These are phyloP conservation scores for Nycticebus coucang DNA, from an alignment of 2,113 vertebrate species.

Conservation along the genomic window DNA sequence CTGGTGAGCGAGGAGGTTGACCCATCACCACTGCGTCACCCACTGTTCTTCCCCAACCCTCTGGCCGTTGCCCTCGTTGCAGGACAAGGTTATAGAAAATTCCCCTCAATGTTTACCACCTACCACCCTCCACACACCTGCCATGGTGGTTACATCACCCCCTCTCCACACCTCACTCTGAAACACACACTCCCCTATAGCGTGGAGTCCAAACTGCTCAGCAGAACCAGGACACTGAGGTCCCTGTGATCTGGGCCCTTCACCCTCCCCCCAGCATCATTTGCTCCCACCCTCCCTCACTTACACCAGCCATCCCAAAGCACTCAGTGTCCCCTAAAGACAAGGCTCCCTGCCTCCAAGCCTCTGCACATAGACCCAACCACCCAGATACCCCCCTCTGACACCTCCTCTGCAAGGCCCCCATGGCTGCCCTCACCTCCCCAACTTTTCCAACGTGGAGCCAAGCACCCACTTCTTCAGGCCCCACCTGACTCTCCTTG, in stretches of 20 bases:
- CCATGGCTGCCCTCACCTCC: not conserved
- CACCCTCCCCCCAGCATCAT: no score
- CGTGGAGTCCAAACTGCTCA: not conserved
- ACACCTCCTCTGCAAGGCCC: not conserved
- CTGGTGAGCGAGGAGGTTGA: fast-evolving
- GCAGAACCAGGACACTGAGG: not conserved
- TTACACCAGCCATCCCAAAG: not conserved
- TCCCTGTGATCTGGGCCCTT: not conserved
- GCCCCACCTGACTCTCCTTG: fast-evolving
- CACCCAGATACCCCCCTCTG: not conserved
- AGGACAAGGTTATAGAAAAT: not conserved
- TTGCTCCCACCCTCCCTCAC: not conserved
- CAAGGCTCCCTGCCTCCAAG: not conserved
- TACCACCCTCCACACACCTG: not conserved
- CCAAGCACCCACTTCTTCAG: not conserved
- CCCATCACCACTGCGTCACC: fast-evolving
- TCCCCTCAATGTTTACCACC: not conserved
- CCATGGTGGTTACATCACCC: not conserved
- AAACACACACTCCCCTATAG: not conserved
- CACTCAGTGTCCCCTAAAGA: not conserved
- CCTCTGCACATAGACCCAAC: not conserved
- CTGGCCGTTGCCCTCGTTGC: fast-evolving
- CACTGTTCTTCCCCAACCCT: fast-evolving
- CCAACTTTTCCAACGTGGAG: not conserved
- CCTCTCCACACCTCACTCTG: not conserved